phyloP scores from a whole-genome alignment of 1,140 invertebrate species.

The Contarinia nasturtii region DNA sequence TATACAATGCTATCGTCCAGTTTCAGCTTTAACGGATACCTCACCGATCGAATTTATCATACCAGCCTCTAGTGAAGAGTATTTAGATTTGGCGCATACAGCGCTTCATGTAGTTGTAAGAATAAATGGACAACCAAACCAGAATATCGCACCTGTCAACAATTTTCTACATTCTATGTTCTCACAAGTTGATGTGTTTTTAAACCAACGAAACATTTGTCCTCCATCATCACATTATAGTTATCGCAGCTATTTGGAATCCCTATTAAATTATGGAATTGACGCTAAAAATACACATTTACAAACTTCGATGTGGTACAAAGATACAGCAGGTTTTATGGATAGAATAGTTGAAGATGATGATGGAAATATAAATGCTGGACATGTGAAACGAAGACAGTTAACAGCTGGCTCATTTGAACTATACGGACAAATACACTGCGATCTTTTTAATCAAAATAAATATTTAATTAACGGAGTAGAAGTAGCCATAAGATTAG shows the following conservation, averaged over 20 bases:
- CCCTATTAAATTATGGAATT: not conserved
- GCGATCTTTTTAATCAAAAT: conserved; percentile 13
- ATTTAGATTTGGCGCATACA: not conserved
- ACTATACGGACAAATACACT: not conserved
- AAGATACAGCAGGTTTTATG: too few relatives aligned
- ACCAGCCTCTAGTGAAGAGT: not conserved
- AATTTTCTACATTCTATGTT: not conserved
- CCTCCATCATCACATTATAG: not conserved
- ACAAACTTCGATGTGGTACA: too few relatives aligned
- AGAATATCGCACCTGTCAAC: not conserved
- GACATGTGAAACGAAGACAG: too few relatives aligned
- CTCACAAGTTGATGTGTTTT: not conserved
- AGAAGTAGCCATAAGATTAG: conserved; percentile 18
- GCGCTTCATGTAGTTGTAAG: not conserved
- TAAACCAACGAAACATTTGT: not conserved
- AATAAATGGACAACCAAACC: not conserved
- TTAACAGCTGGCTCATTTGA: too few relatives aligned
- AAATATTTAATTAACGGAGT: conserved; percentile 23
- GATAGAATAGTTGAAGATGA: too few relatives aligned
- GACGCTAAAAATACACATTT: not conserved
- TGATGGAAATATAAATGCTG: too few relatives aligned
- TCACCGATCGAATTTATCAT: not conserved
- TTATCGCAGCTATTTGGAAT: not conserved
- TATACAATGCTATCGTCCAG: not conserved
- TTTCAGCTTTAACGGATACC: not conserved